Percentiles rank a stretch among this genome's conserved stretches.
These are phyloP conservation scores for Synergus gifuensis DNA, from an alignment of 2,888 invertebrate species.

Conservation along the genomic window DNA sequence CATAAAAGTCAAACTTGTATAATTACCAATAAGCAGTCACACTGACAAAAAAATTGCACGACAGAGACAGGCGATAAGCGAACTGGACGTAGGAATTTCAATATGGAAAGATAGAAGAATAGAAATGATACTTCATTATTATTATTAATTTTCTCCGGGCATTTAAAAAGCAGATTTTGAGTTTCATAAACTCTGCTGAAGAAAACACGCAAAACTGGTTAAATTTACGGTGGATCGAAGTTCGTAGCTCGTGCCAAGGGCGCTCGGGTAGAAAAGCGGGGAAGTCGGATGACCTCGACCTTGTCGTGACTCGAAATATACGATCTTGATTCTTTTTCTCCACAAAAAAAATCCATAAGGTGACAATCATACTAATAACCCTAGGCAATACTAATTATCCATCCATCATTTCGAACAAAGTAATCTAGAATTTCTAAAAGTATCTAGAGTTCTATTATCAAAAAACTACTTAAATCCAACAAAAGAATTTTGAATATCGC, in stretches of 20 bases:
- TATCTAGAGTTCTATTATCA: background rate
- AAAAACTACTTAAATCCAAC: background rate
- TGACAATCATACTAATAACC: too few species aligned
- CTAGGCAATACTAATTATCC: background rate
- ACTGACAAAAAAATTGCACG: too few species aligned
- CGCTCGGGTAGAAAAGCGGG: constrained; percentile 11
- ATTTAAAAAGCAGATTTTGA: background rate
- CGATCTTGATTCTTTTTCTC: background rate
- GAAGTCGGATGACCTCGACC: constrained; percentile 31
- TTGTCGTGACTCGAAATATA: constrained; percentile 31
- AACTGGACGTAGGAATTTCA: too few species aligned
- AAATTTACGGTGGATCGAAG: constrained; percentile 37
- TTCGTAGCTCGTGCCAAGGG: constrained; percentile 36
- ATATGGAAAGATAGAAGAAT: too few species aligned
- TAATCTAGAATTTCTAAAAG: background rate
- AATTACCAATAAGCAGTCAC: too few species aligned
- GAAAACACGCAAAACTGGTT: constrained; percentile 17
- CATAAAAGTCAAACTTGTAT: too few species aligned
- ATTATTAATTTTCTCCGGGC: too few species aligned
- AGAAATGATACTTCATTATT: too few species aligned
- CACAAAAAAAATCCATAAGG: background rate
- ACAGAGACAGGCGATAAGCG: too few species aligned
- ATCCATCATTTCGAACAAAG: background rate
- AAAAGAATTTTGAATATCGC: background rate
- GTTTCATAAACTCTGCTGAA: background rate